Evolutionary conservation across 1,140 invertebrate genomes (phyloP), one percentile per base, ranked within the genome.

Genomic region (Cheumatopsyche charites): DNA sequence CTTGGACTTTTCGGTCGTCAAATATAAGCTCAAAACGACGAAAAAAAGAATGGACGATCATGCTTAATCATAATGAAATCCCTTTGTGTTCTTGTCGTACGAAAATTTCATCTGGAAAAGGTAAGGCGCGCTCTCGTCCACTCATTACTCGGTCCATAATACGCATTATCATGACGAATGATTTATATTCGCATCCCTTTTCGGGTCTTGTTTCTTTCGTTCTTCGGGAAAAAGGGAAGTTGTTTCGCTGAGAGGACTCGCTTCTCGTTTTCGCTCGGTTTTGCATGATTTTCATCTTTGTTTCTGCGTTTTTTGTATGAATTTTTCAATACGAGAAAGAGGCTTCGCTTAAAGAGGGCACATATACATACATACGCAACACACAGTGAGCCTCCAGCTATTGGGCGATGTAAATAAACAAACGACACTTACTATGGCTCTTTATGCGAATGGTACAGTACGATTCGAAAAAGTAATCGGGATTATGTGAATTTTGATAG

Each of bases 271-370:
- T 23, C 25, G 55, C 55, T 6, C 23, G 25, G 55, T 58, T n/a
- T 58, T 19, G 55, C 55, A 58, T 58, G 29, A 63, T 63, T 63
- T 63, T 63, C 62, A 63, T 63, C 62, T 63, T 43, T 58, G 55
- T 58, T 58, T 58, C 55, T 58, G 4, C 55, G 55, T 63, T 63
- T 42, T 52, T 15, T 15, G 41, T 42, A 63, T 63, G 41, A 63
- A 63, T 42, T 63, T 63, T 63, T 63, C 62, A 63, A 63, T 63
- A 63, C 41, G 15, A n/a, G 41, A 42, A 63, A 42, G 15, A 42
- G 36, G 11, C 12, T 23, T n/a, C 29, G 1, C 26, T 42, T 63
- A 63, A 63, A 63, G 36, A 63, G 36, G 15, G 21, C 13, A 58
- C 43, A 23, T 58, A 58, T 19, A 58, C 55, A 58, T 11, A 15